Evolutionary conservation across 2,113 vertebrate genomes (phyloP).

Genomic region (Neofelis nebulosa): DNA sequence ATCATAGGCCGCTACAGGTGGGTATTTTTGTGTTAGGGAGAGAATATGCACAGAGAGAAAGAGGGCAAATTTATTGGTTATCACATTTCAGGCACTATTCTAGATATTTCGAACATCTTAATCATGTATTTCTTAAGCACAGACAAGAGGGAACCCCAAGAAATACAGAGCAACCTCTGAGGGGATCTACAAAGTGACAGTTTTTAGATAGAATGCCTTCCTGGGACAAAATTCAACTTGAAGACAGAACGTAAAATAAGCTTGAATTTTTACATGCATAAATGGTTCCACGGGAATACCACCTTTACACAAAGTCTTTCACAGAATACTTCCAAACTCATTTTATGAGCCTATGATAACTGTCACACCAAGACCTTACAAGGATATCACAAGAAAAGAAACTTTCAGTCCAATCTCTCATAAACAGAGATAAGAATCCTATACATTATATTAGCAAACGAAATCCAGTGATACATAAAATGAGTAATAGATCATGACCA

Average conservation of each 20-base stretch:
- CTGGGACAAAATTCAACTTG: neutral
- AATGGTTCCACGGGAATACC: constrained; percentile 24
- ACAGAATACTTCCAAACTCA: neutral
- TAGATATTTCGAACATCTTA: neutral
- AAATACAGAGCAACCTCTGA: neutral
- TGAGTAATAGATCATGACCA: neutral
- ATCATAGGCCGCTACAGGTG: neutral
- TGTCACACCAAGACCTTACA: neutral
- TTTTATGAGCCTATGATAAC: neutral
- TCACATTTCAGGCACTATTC: neutral
- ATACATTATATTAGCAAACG: neutral
- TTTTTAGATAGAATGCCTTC: neutral
- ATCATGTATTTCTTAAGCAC: neutral
- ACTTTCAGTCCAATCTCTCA: neutral
- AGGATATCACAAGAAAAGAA: neutral
- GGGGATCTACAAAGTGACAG: neutral
- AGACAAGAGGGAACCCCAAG: neutral
- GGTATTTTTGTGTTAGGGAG: neutral
- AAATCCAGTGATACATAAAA: neutral
- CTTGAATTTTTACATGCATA: neutral
- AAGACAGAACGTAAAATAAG: neutral
- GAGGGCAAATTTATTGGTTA: neutral
- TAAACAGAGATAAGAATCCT: neutral
- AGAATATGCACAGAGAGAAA: neutral
- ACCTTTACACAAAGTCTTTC: constrained; percentile 10